Evolutionary conservation across 2,797 vertebrate genomes (phyloP).

Genomic region (Kryptopterus vitreolus): DNA sequence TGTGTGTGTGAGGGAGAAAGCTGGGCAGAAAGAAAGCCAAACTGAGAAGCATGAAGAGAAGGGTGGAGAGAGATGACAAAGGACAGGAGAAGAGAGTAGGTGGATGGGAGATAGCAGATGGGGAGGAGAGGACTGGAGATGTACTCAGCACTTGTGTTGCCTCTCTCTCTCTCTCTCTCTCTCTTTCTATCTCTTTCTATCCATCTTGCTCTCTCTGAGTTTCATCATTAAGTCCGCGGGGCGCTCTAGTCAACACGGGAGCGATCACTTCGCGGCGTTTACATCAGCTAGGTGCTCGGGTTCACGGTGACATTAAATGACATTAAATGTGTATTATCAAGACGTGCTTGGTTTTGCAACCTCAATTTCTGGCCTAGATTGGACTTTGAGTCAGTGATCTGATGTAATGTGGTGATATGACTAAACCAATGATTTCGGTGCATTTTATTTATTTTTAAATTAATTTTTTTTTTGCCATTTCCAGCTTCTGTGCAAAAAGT

Average conservation of each 20-base stretch:
- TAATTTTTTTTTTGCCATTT: neutral
- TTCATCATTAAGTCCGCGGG: slow-evolving; percentile 7
- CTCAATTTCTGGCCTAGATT: neutral
- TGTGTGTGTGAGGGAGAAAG: slow-evolving; percentile 31
- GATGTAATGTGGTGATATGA: no score
- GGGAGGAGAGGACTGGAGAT: slow-evolving; percentile 41
- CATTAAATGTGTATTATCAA: neutral
- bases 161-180: slow-evolving; percentile 6
- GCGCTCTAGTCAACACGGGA: neutral
- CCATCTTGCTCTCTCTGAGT: neutral
- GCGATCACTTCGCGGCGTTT: neutral
- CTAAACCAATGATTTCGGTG: neutral
- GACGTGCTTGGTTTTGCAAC: neutral
- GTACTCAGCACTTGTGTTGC: slow-evolving; percentile 37
- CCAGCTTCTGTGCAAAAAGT: neutral
- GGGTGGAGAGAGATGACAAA: slow-evolving; percentile 46
- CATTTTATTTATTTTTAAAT: neutral
- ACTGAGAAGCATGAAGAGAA: slow-evolving; percentile 30
- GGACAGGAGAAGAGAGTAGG: slow-evolving; percentile 46
- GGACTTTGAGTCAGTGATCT: neutral
- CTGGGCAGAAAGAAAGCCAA: slow-evolving; percentile 26
- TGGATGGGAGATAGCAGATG: slow-evolving; percentile 40
- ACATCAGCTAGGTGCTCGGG: neutral
- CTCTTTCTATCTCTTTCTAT: neutral
- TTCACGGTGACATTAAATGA: neutral